A percentile compares a stretch with the other conserved stretches of the same genome.
Conservation (phyloP, 2,797 vertebrate genomes). For the Poliocrania exsul region DNA sequence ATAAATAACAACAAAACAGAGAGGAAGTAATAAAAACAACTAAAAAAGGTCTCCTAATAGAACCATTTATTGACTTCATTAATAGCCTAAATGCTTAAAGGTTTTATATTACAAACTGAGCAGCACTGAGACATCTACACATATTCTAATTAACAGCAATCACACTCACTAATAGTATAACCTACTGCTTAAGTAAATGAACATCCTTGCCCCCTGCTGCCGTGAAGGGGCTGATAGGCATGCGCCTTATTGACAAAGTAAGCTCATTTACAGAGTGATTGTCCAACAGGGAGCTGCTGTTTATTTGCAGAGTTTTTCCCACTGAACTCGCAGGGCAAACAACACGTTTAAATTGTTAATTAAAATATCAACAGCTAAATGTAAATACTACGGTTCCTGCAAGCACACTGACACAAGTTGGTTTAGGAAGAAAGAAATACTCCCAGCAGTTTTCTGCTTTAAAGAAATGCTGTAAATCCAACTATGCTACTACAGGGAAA, state of each 20-base stretch:
- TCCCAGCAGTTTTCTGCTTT: background rate
- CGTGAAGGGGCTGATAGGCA: constrained; percentile 80
- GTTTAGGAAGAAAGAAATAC: constrained; percentile 27
- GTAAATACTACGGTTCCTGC: constrained; percentile 71
- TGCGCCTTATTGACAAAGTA: constrained; percentile 83
- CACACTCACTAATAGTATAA: constrained; percentile 82
- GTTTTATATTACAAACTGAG: constrained; percentile 70
- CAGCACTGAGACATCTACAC: constrained; percentile 72
- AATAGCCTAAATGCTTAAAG: constrained; percentile 74
- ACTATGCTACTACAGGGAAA: background rate
- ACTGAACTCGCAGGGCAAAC: constrained; percentile 80
- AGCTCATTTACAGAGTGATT: constrained; percentile 83
- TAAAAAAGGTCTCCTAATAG: background rate
- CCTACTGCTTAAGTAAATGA: constrained; percentile 87
- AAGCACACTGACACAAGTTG: constrained; percentile 41
- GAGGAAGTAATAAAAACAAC: background rate
- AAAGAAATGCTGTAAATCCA: background rate
- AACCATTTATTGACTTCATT: constrained; percentile 74
- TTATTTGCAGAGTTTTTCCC: constrained; percentile 81
- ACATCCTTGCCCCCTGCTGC: constrained; percentile 81
- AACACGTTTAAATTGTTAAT: constrained; percentile 80
- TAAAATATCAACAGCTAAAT: constrained; percentile 81
- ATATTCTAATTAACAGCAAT: constrained; percentile 84
- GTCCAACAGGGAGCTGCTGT: constrained; percentile 84
- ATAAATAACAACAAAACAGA: constrained; percentile 26